A percentile compares a stretch with the other conserved stretches of the same genome.
Evolutionary conservation across 2,797 vertebrate genomes (phyloP).

Genomic region (Cirrhinus molitorella): DNA sequence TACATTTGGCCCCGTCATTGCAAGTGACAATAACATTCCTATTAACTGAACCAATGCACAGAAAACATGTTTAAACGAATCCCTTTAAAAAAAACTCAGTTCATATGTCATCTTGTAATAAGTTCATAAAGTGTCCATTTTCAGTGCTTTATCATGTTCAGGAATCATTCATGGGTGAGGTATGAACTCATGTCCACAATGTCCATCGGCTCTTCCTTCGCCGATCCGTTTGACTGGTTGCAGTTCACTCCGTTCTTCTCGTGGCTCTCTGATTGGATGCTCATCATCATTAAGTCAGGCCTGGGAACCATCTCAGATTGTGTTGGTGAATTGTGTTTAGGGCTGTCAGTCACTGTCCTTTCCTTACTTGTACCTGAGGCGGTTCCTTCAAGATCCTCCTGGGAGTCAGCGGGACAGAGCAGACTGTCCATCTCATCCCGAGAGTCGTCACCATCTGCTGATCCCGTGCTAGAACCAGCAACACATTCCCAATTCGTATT

Average conservation of each 20-base stretch:
- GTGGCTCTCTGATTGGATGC: constrained; percentile 37
- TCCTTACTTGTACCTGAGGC: constrained; percentile 61
- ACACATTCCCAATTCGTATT: constrained; percentile 71
- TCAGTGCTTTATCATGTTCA: constrained; percentile 56
- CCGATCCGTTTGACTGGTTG: constrained; percentile 66
- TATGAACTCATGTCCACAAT: constrained; percentile 61
- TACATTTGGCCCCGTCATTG: background rate
- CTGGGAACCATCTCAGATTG: constrained; percentile 77
- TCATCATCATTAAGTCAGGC: constrained; percentile 43
- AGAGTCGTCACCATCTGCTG: constrained; percentile 52
- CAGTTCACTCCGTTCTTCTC: constrained; percentile 48
- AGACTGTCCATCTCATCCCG: constrained; percentile 57
- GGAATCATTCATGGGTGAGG: constrained; percentile 55
- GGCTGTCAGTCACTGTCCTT: constrained; percentile 63
- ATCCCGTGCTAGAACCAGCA: constrained; percentile 55
- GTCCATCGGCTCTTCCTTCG: constrained; percentile 67
- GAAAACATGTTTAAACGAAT: background rate
- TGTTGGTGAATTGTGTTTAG: constrained; percentile 68
- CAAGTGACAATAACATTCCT: background rate
- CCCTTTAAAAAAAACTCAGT: background rate
- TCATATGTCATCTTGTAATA: background rate
- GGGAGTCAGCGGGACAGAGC: constrained; percentile 14
- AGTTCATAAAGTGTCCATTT: background rate
- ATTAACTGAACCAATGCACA: background rate
- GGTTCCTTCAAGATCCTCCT: constrained; percentile 52